A percentile compares a stretch with the other conserved stretches of the same genome.
phyloP scores from a whole-genome alignment of 1,140 invertebrate species.

The Drosophila funebris region DNA sequence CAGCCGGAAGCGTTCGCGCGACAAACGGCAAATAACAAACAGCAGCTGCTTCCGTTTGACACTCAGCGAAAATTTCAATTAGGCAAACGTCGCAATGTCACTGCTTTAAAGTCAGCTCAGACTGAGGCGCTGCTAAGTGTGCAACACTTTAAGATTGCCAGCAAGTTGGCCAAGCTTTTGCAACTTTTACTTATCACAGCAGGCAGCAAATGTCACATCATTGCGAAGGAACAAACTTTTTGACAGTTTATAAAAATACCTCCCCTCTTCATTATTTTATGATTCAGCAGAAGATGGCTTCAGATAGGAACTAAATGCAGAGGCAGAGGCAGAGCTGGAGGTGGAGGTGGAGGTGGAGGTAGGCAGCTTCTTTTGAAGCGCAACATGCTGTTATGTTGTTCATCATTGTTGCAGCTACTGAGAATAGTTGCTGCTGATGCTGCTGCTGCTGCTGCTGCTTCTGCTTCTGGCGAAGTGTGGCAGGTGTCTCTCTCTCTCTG shows the following conservation, averaged over 20 bases:
- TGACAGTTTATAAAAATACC: slow-evolving; percentile 63
- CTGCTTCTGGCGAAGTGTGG: slow-evolving; percentile 26
- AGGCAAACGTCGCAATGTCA: slow-evolving; percentile 15
- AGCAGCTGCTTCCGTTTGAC: slow-evolving; percentile 29
- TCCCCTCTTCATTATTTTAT: not conserved
- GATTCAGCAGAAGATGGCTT: not conserved
- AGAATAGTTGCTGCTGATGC: slow-evolving; percentile 31
- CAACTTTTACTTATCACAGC: slow-evolving; percentile 37
- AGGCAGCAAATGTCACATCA: slow-evolving; percentile 42
- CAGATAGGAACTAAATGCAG: too few species aligned
- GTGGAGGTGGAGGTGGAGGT: too few species aligned
- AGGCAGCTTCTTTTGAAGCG: not conserved
- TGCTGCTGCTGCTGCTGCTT: slow-evolving; percentile 27
- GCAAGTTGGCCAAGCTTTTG: not conserved
- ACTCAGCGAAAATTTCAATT: slow-evolving; percentile 63
- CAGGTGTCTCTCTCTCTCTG: slow-evolving; percentile 24
- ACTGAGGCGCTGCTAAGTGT: slow-evolving; percentile 6
- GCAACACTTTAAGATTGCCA: slow-evolving; percentile 23
- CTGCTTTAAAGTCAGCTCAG: slow-evolving; percentile 31
- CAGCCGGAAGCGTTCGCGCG: slow-evolving; percentile 42
- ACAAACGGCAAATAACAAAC: slow-evolving; percentile 54
- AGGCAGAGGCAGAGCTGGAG: not conserved
- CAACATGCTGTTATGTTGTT: not conserved
- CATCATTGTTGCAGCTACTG: not conserved
- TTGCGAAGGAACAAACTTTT: slow-evolving; percentile 54